Evolutionary conservation across 2,113 vertebrate genomes (phyloP).

Genomic region (Mesocricetus auratus): DNA sequence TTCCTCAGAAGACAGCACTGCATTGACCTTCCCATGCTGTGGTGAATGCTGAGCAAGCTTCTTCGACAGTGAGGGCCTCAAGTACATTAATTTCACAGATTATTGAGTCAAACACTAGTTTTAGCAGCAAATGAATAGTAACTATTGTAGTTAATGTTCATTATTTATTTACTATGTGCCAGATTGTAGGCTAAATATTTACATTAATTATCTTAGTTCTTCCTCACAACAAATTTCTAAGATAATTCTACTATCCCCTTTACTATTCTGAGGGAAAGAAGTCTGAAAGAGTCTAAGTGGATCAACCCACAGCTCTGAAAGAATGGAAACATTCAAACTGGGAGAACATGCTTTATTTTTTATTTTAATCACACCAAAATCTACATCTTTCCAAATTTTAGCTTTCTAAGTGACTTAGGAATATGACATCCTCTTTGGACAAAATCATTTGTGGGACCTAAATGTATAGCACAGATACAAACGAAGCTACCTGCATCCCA

Average conservation of each 20-base stretch:
- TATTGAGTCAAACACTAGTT: conserved; percentile 51
- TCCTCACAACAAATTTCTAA: neutral
- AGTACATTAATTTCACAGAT: conserved; percentile 1
- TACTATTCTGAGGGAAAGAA: conserved; percentile 14
- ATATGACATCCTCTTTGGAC: neutral
- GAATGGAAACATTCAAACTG: neutral
- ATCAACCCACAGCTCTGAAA: neutral
- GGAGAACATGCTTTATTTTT: neutral
- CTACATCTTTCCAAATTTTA: neutral
- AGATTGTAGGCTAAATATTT: conserved; percentile 41
- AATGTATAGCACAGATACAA: neutral
- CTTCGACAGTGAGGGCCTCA: neutral
- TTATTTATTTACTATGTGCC: conserved; percentile 41
- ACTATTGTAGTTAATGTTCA: conserved; percentile 14
- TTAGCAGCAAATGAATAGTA: conserved; percentile 50
- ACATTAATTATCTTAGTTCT: conserved; percentile 19
- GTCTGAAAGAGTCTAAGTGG: neutral
- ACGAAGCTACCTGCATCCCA: neutral
- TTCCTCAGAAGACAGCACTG: neutral
- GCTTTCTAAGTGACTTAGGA: conserved; percentile 25
- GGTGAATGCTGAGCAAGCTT: neutral
- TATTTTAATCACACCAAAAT: conserved; percentile 22
- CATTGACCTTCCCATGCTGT: neutral
- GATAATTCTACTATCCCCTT: neutral
- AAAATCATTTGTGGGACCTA: neutral